These are phyloP conservation scores for Diorhabda carinulata DNA, from an alignment of 1,140 invertebrate genomes.

Conservation along the genomic window DNA sequence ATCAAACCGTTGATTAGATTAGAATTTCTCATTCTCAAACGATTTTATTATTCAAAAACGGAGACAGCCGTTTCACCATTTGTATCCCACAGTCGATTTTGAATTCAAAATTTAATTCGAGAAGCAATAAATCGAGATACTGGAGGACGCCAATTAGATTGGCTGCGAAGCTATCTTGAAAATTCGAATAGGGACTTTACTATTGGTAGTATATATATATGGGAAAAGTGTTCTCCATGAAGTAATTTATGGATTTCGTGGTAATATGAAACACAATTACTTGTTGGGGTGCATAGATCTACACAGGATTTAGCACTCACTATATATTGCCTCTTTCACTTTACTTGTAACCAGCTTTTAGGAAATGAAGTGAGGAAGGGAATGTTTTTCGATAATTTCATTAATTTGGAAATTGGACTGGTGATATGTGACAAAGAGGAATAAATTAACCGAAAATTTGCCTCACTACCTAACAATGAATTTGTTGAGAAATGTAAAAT, in stretches of 20 bases:
- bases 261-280: neutral
- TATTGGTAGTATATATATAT: neutral
- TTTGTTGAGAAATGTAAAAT: no score
- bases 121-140: conserved; percentile 12
- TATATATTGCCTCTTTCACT: neutral
- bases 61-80: neutral
- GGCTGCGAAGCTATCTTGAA: conserved; percentile 2
- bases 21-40: no score
- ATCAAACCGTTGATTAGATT: no score
- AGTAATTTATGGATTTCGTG: conserved; percentile 2
- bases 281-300: neutral
- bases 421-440: no score
- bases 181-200: neutral
- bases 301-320: neutral
- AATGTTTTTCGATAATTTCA: no score
- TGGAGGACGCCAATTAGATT: conserved; percentile 12
- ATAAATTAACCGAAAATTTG: no score
- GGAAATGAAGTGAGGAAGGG: no score
- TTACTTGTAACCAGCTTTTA: no score
- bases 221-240: neutral
- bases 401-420: no score
- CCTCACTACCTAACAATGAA: no score
- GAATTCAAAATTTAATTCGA: conserved; percentile 17
- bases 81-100: conserved; percentile 14
- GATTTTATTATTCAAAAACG: no score